Base-by-base conservation (phyloP, 2,113 vertebrate genomes). In the Mastomys coucha region DNA sequence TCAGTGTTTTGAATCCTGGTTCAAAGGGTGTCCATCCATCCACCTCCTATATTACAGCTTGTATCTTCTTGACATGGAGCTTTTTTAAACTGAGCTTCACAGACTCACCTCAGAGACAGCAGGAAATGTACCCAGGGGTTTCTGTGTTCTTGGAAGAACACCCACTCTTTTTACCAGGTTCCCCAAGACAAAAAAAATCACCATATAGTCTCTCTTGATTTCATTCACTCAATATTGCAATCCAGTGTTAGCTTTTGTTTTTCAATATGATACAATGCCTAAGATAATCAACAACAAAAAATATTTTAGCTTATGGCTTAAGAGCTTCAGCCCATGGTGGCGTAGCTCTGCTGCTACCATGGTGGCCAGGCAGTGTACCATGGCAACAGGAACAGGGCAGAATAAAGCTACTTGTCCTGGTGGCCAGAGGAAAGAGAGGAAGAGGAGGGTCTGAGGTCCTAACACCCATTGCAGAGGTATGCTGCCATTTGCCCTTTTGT, bases 31-130 rank as follows among this genome's bases (percentile, higher is more conserved):
- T 96, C 4, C 49, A 76, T 73, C n/a, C 45, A 56, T 76, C 76
- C 31, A 73, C 60, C 69, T 91, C 39, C 36, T 1, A 90, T 93
- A 65, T 49, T 76, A 70, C 4, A 56, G 13, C 60, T 73, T 75
- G 20, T 84, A n/a, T 92, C 77, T 97, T 93, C 82, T 70, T 95
- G 86, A 49, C 63, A 42, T 84, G 22, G 42, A 63, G 36, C 70
- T 63, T 69, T 84, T 70, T 58, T 77, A 85, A 67, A 49, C 49
- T 31, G 76, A 90, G 22, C n/a, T 69, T 93, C 33, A 89, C 28
- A 65, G 16, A 92, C 76, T 75, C 36, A 77, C 4, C 69, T 56
- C 45, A 67, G 70, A 51, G 8, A 63, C 11, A 5, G 14, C 4
- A 77, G 60, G 49, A 80, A 93, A 39, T 42, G 58, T 31, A 65